Evolutionary conservation across 1,140 invertebrate species (phyloP).

Genomic region (Chelonus insularis): DNA sequence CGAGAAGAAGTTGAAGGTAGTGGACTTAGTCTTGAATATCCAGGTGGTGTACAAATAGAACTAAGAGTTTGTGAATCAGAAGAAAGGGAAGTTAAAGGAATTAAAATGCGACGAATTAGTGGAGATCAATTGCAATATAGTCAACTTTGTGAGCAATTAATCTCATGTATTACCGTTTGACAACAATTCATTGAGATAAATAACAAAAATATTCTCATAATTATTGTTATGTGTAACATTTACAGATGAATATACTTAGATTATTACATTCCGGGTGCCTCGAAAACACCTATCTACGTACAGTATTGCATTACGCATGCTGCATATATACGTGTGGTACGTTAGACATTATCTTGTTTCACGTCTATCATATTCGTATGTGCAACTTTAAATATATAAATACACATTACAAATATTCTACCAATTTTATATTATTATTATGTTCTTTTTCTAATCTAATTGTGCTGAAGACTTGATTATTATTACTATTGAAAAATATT

Average conservation of each 20-base stretch:
- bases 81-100: slow-evolving; percentile 75
- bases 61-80: slow-evolving; percentile 79
- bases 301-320: slow-evolving; percentile 49
- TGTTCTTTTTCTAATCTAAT: not conserved
- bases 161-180: slow-evolving; percentile 83
- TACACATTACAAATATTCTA: slow-evolving; percentile 5
- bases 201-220: slow-evolving; percentile 27
- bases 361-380: slow-evolving; percentile 38
- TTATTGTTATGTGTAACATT: slow-evolving; percentile 18
- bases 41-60: slow-evolving; percentile 85
- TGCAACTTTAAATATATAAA: slow-evolving; percentile 32
- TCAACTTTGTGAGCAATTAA: slow-evolving; percentile 86
- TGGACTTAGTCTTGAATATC: slow-evolving; percentile 73
- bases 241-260: slow-evolving; percentile 34
- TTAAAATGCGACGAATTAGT: slow-evolving; percentile 88
- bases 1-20: slow-evolving; percentile 54
- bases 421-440: not conserved
- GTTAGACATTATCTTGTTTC: slow-evolving; percentile 36
- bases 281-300: slow-evolving; percentile 38
- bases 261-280: slow-evolving; percentile 57
- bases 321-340: slow-evolving; percentile 43
- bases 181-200: slow-evolving; percentile 47
- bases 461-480: not conserved
- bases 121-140: slow-evolving; percentile 90
- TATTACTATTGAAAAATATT: not conserved